Percentiles rank a stretch among this genome's conserved stretches.
phyloP scores from a whole-genome alignment of 2,113 vertebrate genomes.

The Phycodurus eques region DNA sequence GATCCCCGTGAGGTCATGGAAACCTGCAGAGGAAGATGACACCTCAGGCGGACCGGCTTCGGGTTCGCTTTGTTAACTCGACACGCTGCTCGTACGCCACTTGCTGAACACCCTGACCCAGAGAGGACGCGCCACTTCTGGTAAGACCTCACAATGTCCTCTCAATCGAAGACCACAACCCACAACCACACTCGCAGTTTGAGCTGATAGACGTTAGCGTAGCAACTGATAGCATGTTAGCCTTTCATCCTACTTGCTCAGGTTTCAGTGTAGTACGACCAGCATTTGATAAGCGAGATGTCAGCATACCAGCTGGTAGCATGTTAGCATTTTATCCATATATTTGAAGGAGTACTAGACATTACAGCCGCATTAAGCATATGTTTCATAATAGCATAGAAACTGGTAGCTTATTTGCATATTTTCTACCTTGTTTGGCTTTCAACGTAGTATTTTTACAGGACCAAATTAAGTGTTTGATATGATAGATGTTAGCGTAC shows the following conservation, averaged over 20 bases:
- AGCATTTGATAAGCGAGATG: too few species aligned
- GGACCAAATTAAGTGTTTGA: too few species aligned
- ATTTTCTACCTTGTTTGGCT: too few species aligned
- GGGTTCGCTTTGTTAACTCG: conserved; percentile 22
- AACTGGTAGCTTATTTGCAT: too few species aligned
- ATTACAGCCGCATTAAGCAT: too few species aligned
- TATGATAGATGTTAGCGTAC: too few species aligned
- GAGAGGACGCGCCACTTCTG: background rate
- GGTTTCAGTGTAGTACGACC: too few species aligned
- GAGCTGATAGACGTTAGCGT: background rate
- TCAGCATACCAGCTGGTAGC: background rate
- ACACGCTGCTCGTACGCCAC: background rate
- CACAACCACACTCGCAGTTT: background rate
- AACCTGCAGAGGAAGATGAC: conserved; percentile 42
- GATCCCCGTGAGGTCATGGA: conserved; percentile 11
- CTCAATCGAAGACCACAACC: conserved; percentile 1
- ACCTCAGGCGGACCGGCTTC: conserved; percentile 17
- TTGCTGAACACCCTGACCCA: background rate
- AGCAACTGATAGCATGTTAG: background rate
- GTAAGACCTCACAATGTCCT: conserved; percentile 12
- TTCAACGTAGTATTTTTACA: too few species aligned
- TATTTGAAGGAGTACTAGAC: too few species aligned
- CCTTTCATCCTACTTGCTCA: too few species aligned
- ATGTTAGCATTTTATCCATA: background rate
- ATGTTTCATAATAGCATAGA: too few species aligned